Evolutionary conservation across 2,797 vertebrate species (phyloP), one percentile per base, ranked within the genome.

Genomic region (Labeo calbasu): DNA sequence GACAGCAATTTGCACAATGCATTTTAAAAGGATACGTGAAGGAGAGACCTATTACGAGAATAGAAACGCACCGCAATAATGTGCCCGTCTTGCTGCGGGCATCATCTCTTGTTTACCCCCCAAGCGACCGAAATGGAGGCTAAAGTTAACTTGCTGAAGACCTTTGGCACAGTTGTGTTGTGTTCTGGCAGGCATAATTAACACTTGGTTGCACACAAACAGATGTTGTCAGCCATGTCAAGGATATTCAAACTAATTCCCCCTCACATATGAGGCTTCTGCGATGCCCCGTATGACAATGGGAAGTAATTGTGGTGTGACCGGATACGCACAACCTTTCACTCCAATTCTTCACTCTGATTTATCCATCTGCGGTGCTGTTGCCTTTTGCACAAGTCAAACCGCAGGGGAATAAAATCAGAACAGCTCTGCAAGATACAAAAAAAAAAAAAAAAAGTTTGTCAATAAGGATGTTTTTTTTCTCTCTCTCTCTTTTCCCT

Each of bases 161-260:
- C 91, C 92, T 93, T 92, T 90, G 92, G 90, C 89, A 91, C 66
- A 85, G 83, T 51, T 92, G 88, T 87, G 85, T 36, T 93, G 82
- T 92, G 90, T 92, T 89, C 88, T 93, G 90, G 91, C 90, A 89
- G 92, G 93, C 92, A 89, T 90, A 94, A 94, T 94, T 95, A 95
- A 91, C 89, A 87, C 86, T 82, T 72, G 88, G 80, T 88, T 89
- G 87, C 87, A 55, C 84, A 28, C 77, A 92, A 91, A 91, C 91
- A 92, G 89, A 93, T 89, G 91, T 89, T 90, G 91, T 93, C 93
- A 91, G 72, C 90, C 84, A 76, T 91, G 90, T 92, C 91, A 91
- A 83, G 12, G 65, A 88, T 87, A 88, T 85, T 89, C 86, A 88
- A 90, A 91, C 57, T 70, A 81, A 79, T 86, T 85, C 87, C 43